Evolutionary conservation across 2,113 vertebrate genomes (phyloP).

Genomic region (Lophura nycthemera): DNA sequence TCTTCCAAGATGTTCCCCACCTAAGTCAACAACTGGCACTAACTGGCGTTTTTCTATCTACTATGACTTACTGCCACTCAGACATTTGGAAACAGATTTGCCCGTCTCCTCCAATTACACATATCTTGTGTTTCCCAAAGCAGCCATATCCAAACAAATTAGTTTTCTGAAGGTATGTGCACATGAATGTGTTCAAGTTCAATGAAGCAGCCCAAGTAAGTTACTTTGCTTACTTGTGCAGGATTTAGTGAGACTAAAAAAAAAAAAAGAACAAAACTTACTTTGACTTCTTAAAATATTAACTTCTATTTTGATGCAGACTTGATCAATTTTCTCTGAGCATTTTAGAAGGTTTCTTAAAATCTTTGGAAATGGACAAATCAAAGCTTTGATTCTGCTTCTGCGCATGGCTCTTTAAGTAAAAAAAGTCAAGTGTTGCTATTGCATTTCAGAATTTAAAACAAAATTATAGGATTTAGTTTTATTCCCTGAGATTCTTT

Average conservation of each 20-base stretch:
- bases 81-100: background rate
- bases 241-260: background rate
- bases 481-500: background rate
- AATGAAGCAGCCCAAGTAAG: background rate
- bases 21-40: background rate
- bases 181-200: background rate
- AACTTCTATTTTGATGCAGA: background rate
- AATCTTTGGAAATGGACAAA: background rate
- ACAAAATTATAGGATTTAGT: background rate
- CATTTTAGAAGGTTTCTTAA: background rate
- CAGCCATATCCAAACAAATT: background rate
- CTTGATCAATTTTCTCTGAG: background rate
- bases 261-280: background rate
- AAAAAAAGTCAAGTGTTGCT: background rate
- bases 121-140: background rate
- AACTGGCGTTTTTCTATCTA: background rate
- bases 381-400: background rate
- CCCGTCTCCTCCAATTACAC: background rate
- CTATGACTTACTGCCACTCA: background rate
- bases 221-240: background rate
- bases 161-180: background rate
- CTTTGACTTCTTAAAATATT: background rate
- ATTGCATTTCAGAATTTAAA: background rate
- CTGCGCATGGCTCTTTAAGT: background rate
- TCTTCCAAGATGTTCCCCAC: background rate